A percentile compares a stretch with the other conserved stretches of the same genome.
These are phyloP conservation scores for Castor canadensis DNA, from an alignment of 2,113 vertebrate species.

Conservation along the genomic window DNA sequence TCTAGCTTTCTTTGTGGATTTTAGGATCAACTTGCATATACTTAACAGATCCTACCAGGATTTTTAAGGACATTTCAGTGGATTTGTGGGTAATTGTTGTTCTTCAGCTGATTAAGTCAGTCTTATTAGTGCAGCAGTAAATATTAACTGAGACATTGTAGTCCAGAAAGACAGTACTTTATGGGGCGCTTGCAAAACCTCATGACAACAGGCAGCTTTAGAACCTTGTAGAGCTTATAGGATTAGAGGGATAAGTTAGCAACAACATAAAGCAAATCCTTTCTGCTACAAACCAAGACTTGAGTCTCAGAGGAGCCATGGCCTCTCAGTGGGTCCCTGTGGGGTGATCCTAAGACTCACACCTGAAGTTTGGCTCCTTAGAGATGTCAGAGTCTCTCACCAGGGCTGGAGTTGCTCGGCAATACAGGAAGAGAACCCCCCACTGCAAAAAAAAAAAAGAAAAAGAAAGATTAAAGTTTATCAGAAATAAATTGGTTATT, in stretches of 20 bases:
- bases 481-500: not conserved
- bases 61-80: not conserved
- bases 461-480: not conserved
- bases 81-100: not conserved
- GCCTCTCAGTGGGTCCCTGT: not conserved
- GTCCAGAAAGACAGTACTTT: not conserved
- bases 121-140: not conserved
- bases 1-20: not conserved
- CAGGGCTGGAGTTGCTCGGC: not conserved
- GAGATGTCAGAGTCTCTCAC: not conserved
- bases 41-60: not conserved
- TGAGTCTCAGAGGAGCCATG: not conserved
- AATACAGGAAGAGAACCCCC: accelerated
- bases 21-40: not conserved
- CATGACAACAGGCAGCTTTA: not conserved
- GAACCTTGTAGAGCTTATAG: not conserved
- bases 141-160: not conserved
- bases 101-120: not conserved
- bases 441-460: too few species aligned
- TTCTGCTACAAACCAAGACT: not conserved
- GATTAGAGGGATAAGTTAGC: not conserved
- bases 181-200: not conserved
- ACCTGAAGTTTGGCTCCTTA: not conserved
- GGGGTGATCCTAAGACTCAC: not conserved
- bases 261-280: not conserved